These are phyloP conservation scores for Cynodonichthys magdalenae DNA, from an alignment of 2,797 vertebrate species.

Conservation along the genomic window DNA sequence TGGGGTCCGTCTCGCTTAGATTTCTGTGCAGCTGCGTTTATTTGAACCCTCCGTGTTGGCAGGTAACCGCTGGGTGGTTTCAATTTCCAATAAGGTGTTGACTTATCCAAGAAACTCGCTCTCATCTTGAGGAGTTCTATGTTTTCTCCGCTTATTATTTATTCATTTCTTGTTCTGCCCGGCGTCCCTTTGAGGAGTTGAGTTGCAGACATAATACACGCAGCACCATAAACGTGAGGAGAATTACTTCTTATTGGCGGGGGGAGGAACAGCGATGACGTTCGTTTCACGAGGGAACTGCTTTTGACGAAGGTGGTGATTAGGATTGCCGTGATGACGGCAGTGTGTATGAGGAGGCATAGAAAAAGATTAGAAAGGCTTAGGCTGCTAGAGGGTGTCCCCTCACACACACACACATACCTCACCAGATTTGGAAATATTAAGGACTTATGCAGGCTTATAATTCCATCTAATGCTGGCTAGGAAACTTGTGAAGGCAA, in stretches of 20 bases:
- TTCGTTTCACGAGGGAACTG: slow-evolving; percentile 47
- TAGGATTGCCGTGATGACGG: slow-evolving; percentile 67
- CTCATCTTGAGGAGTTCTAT: slow-evolving; percentile 7
- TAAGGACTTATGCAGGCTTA: slow-evolving; percentile 30
- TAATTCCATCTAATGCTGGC: slow-evolving; percentile 32
- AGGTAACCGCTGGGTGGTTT: slow-evolving; percentile 14
- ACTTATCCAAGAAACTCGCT: slow-evolving; percentile 7
- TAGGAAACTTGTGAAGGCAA: slow-evolving; percentile 23
- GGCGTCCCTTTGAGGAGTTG: slow-evolving; percentile 8
- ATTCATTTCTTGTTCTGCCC: background rate
- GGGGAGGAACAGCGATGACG: slow-evolving; percentile 23
- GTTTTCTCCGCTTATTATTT: slow-evolving; percentile 24
- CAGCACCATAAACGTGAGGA: slow-evolving; percentile 24
- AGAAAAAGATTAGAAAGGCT: slow-evolving; percentile 65
- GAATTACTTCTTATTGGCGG: slow-evolving; percentile 41
- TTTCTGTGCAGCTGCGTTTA: slow-evolving; percentile 27
- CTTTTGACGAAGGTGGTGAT: slow-evolving; percentile 57
- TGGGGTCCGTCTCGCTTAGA: slow-evolving; percentile 28
- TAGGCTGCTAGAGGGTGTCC: slow-evolving; percentile 64
- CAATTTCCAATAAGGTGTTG: slow-evolving; percentile 21
- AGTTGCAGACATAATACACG: background rate
- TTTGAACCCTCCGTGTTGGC: slow-evolving; percentile 15
- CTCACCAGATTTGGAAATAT: slow-evolving; percentile 55
- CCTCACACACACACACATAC: slow-evolving; percentile 38
- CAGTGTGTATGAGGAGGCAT: slow-evolving; percentile 44